These are phyloP conservation scores for Pristionchus fissidentatus DNA, from an alignment of 2,888 invertebrate genomes.

Conservation along the genomic window DNA sequence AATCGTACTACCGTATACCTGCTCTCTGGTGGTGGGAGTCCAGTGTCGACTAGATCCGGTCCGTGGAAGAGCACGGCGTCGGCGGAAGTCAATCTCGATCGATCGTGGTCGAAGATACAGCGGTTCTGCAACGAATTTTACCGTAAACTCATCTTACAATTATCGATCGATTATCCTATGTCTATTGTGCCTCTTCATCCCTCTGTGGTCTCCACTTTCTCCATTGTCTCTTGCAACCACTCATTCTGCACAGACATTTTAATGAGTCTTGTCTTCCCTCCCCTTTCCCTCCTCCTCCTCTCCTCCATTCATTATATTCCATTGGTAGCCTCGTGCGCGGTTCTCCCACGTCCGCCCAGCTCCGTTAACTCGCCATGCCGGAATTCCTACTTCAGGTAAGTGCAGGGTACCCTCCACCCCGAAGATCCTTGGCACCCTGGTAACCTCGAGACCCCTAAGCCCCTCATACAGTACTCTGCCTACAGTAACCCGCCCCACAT, in stretches of 20 bases:
- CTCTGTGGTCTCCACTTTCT: background rate
- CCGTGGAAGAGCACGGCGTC: slow-evolving; percentile 82
- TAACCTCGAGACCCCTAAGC: background rate
- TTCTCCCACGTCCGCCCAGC: background rate
- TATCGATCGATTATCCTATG: background rate
- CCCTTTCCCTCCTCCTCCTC: background rate
- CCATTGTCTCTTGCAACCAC: background rate
- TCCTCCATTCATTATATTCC: background rate
- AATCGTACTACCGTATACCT: slow-evolving; percentile 2
- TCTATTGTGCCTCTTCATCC: background rate
- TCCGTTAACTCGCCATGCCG: background rate
- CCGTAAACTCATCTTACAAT: background rate
- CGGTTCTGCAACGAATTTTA: slow-evolving; percentile 79
- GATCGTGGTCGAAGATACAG: slow-evolving; percentile 79
- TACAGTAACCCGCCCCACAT: background rate
- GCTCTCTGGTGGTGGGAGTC: slow-evolving; percentile 42
- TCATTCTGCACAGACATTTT: background rate
- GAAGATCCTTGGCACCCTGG: background rate
- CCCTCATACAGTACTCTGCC: background rate
- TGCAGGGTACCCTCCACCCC: background rate
- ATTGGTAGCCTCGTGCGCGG: slow-evolving; percentile 3
- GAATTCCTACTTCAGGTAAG: slow-evolving; percentile 34
- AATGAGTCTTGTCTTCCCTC: background rate
- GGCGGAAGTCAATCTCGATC: slow-evolving; percentile 78
- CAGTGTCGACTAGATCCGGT: slow-evolving; percentile 57